Evolutionary conservation across 2,113 vertebrate species (phyloP).

Genomic region (Anhinga rufa): DNA sequence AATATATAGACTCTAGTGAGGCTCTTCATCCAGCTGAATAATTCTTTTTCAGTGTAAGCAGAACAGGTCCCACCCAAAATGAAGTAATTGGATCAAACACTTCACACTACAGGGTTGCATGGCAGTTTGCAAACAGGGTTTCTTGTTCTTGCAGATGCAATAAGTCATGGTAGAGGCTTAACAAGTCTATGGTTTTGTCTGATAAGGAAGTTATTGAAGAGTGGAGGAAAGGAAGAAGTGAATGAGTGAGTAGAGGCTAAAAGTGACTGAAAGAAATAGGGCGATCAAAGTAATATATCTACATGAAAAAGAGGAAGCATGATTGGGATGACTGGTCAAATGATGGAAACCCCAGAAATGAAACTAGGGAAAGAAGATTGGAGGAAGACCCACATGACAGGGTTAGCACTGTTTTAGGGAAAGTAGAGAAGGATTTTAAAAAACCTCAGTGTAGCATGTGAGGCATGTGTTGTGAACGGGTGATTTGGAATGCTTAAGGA

Average conservation of each 20-base stretch:
- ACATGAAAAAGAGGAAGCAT: too few species aligned
- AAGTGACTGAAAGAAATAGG: neutral
- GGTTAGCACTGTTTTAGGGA: neutral
- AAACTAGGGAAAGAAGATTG: too few species aligned
- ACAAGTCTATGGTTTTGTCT: neutral
- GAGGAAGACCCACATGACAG: neutral
- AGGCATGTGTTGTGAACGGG: neutral
- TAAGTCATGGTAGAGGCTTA: neutral
- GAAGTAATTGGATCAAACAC: neutral
- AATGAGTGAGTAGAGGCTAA: neutral
- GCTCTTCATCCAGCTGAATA: neutral
- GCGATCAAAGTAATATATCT: accelerated
- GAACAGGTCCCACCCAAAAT: too few species aligned
- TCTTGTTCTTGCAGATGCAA: neutral
- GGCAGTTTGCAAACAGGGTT: neutral
- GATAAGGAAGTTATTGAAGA: neutral
- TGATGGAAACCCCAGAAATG: neutral
- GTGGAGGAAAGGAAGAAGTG: neutral
- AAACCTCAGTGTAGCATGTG: neutral
- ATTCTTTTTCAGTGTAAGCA: neutral
- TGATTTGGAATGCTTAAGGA: too few species aligned
- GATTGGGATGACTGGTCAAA: neutral
- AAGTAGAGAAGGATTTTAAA: neutral
- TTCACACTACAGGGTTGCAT: accelerated
- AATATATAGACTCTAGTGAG: accelerated